Evolutionary conservation across 2,888 invertebrate genomes (phyloP).

Genomic region (Oxyteleia sp.): DNA sequence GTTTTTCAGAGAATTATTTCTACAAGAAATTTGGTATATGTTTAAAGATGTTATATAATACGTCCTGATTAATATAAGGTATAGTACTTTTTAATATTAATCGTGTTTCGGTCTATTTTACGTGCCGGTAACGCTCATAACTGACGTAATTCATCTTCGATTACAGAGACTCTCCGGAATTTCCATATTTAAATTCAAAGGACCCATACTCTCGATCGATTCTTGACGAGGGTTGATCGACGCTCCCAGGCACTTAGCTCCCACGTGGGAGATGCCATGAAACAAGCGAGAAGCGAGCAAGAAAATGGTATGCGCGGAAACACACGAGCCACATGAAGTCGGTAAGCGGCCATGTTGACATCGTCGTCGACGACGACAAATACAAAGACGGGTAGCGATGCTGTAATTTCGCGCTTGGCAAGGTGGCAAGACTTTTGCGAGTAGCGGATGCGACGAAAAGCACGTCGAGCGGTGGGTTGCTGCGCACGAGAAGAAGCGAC

Average conservation of each 20-base stretch:
- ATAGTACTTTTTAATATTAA: no score
- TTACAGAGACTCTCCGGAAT: not conserved
- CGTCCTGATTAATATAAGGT: no score
- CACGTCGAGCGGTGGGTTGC: conserved; percentile 65
- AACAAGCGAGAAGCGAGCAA: not conserved
- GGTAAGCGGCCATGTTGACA: conserved; percentile 52
- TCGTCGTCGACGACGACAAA: conserved; percentile 32
- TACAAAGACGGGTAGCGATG: conserved; percentile 66
- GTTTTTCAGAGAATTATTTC: no score
- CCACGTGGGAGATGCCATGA: conserved; percentile 20
- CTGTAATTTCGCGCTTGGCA: conserved; percentile 78
- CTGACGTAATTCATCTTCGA: not conserved
- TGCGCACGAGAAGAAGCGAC: conserved; percentile 49
- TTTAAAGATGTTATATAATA: no score
- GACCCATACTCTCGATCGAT: conserved; percentile 10
- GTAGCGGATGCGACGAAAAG: conserved; percentile 66
- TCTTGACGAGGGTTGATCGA: conserved; percentile 17
- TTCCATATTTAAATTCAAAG: conserved; percentile 23
- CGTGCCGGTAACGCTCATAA: no score
- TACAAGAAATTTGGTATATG: no score
- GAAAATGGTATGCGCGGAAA: conserved; percentile 18
- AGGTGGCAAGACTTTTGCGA: conserved; percentile 68
- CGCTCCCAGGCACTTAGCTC: conserved; percentile 4
- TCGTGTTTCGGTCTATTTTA: no score
- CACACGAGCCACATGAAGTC: conserved; percentile 44